Evolutionary conservation across 2,113 vertebrate genomes (phyloP).

Genomic region (Acrocephalus arundinaceus): DNA sequence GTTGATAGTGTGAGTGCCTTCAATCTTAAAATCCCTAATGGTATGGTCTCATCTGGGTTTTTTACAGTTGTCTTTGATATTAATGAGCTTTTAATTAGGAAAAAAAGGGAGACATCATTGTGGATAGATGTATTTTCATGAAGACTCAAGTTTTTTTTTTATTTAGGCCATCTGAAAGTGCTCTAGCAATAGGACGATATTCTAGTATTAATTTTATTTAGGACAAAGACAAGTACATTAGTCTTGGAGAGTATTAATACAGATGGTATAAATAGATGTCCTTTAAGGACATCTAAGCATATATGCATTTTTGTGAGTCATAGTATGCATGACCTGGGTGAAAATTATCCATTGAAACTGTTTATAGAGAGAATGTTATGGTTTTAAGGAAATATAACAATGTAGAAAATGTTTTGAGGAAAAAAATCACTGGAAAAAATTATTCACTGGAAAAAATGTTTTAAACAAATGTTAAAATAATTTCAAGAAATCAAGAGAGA

Average conservation of each 20-base stretch:
- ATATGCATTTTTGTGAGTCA: neutral
- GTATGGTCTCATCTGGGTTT: neutral
- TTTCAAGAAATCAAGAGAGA: neutral
- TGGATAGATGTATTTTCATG: neutral
- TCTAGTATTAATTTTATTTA: slow-evolving; percentile 12
- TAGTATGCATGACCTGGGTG: neutral
- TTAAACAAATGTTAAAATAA: neutral
- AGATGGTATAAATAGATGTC: neutral
- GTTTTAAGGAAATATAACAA: neutral
- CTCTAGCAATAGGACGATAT: neutral
- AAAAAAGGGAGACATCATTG: neutral
- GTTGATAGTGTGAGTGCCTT: neutral
- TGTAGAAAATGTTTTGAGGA: neutral
- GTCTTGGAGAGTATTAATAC: neutral
- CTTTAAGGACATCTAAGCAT: neutral
- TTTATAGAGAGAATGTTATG: neutral
- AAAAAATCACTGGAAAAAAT: neutral
- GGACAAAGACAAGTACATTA: neutral
- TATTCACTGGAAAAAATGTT: neutral
- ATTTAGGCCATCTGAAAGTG: neutral
- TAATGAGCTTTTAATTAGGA: slow-evolving; percentile 34
- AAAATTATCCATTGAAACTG: neutral
- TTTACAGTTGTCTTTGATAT: slow-evolving; percentile 3
- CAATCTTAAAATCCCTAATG: neutral
- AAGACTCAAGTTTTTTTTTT: neutral